These are phyloP conservation scores for Dromaius novaehollandiae DNA, from an alignment of 2,113 vertebrate genomes.

Conservation along the genomic window DNA sequence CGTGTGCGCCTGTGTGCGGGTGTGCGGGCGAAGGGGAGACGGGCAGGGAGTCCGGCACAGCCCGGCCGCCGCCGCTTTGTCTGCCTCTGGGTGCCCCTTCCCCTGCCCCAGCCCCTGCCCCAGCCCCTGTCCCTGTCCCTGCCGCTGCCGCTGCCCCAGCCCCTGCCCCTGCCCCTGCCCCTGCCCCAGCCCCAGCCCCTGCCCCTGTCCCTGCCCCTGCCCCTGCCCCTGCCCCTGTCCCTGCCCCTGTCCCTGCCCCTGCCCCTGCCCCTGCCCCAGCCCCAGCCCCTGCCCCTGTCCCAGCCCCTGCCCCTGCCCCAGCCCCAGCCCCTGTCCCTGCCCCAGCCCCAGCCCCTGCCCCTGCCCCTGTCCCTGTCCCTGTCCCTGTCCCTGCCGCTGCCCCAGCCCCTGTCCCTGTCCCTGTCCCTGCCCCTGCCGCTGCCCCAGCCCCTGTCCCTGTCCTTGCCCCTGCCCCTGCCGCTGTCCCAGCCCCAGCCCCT, in stretches of 20 bases:
- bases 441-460: background rate
- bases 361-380: background rate
- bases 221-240: too few species aligned
- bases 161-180: too few species aligned
- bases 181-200: too few species aligned
- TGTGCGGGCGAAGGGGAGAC: slow-evolving; percentile 1
- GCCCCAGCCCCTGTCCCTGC: too few species aligned
- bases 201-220: too few species aligned
- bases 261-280: background rate
- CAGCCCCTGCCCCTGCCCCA: background rate
- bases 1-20: slow-evolving; percentile 25
- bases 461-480: background rate
- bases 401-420: background rate
- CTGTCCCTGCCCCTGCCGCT: background rate
- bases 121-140: too few species aligned
- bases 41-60: background rate
- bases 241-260: too few species aligned
- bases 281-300: background rate
- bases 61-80: slow-evolving; percentile 67
- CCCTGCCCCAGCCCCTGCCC: too few species aligned
- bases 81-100: background rate
- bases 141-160: too few species aligned
- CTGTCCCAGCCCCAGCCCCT: background rate
- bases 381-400: too few species aligned
- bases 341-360: background rate